Evolutionary conservation across 2,797 vertebrate genomes (phyloP).

Genomic region (Syncerus caffer): DNA sequence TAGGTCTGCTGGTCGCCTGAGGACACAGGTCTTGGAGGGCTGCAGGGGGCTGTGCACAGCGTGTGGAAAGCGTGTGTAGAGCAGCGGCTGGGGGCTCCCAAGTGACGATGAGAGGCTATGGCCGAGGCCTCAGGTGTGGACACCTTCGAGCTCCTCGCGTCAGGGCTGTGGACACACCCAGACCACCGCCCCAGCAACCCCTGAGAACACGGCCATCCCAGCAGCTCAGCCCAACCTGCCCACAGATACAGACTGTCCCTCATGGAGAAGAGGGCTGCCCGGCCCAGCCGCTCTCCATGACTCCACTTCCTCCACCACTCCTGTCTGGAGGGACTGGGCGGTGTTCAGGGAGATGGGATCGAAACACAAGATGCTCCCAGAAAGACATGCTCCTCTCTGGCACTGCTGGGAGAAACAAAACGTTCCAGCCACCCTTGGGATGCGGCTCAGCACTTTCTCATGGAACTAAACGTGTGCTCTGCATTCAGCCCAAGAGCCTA

Average conservation of each 20-base stretch:
- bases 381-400: neutral
- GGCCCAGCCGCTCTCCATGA: neutral
- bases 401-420: neutral
- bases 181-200: neutral
- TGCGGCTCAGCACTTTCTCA: neutral
- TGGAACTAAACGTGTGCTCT: neutral
- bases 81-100: neutral
- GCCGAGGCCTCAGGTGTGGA: neutral
- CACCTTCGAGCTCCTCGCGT: fast-evolving
- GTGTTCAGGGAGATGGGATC: neutral
- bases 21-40: neutral
- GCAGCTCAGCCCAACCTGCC: neutral
- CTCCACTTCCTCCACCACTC: neutral
- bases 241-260: neutral
- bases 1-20: neutral
- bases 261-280: neutral
- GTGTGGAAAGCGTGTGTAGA: neutral
- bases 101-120: neutral
- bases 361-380: neutral
- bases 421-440: neutral
- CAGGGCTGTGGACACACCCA: neutral
- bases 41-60: neutral
- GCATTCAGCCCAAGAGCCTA: neutral
- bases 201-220: too few species aligned
- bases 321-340: neutral